Base-by-base conservation (phyloP, 1,140 invertebrate genomes). In the Campoletis sonorensis region DNA sequence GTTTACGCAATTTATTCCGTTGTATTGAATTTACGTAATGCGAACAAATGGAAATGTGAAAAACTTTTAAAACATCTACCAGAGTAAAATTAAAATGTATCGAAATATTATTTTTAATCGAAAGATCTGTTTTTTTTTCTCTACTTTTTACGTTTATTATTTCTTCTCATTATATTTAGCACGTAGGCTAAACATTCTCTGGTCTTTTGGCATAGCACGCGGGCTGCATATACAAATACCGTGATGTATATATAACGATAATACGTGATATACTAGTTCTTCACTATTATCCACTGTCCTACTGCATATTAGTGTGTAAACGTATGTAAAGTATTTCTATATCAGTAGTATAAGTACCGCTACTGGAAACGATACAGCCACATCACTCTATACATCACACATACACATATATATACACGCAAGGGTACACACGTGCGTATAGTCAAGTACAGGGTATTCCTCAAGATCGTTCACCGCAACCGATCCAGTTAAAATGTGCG, bases 381-480 rank as follows among this genome's bases (percentile, higher is more conserved):
- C 21, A 58, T 58, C 18, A 13, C 54, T 58, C 18, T 58, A 21
- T 21, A 21, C 21, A 54, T 21, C 54, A n/a, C 21, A 58, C 21
- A n/a, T 15, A 54, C n/a, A 23, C 21, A 23, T 23, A 23, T 13
- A 67, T 67, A 67, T 27, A 67, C 15, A 67, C 23, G 23, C 23
- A 13, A 30, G 4, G 4, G 21, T 2, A 27, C 15, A 67, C 23
- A 67, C 61, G 10, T 13, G 61, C 15, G 21, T 27, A 13, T 15
- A 67, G 21, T 67, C 61, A 67, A 67, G 61, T 67, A 67, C 21
- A n/a, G 61, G 26, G 61, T 67, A 67, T 27, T 67, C 61, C 26
- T 67, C 23, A 27, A 67, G 61, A 67, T 67, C 61, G 61, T 67
- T 67, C 21, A 67, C 61, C 61, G 23, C 61, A 67, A 67, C 61